A percentile compares a stretch with the other conserved stretches of the same genome.
These are phyloP conservation scores for Apostichopus californicus DNA, from an alignment of 35 echinoderm and acorn worm species.

Conservation along the genomic window DNA sequence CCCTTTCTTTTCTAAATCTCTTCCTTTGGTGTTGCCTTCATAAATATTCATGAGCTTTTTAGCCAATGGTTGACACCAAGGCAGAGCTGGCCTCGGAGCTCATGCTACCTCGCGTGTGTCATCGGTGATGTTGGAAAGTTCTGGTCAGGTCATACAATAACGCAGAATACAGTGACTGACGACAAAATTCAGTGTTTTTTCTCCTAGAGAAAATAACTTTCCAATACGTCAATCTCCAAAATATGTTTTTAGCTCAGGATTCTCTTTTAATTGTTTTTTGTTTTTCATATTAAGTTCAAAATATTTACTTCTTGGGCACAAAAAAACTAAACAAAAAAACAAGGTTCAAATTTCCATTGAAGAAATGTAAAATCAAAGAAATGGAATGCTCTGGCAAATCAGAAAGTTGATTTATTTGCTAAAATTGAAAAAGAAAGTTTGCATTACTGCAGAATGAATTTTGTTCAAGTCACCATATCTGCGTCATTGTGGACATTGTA, in stretches of 20 bases:
- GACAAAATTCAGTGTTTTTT: background rate
- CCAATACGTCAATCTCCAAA: too few species aligned
- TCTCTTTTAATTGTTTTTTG: too few species aligned
- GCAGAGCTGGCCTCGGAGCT: slow-evolving; percentile 62
- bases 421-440: background rate
- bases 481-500: slow-evolving; percentile 46
- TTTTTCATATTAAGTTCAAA: too few species aligned
- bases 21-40: slow-evolving; percentile 41
- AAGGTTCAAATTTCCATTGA: too few species aligned
- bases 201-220: too few species aligned
- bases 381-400: too few species aligned
- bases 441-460: background rate
- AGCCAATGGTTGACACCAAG: slow-evolving; percentile 38
- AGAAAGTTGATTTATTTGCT: too few species aligned
- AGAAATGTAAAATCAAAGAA: too few species aligned
- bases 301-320: too few species aligned
- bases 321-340: background rate
- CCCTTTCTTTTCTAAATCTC: slow-evolving; percentile 53
- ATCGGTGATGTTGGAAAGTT: slow-evolving; percentile 79
- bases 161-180: slow-evolving; percentile 44
- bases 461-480: slow-evolving; percentile 44
- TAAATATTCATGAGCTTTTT: background rate
- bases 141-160: slow-evolving; percentile 49
- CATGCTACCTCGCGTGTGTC: slow-evolving; percentile 40
- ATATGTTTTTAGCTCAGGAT: too few species aligned